These are phyloP conservation scores for Pyrgus malvae DNA, from an alignment of 2,888 invertebrate species.

Conservation along the genomic window DNA sequence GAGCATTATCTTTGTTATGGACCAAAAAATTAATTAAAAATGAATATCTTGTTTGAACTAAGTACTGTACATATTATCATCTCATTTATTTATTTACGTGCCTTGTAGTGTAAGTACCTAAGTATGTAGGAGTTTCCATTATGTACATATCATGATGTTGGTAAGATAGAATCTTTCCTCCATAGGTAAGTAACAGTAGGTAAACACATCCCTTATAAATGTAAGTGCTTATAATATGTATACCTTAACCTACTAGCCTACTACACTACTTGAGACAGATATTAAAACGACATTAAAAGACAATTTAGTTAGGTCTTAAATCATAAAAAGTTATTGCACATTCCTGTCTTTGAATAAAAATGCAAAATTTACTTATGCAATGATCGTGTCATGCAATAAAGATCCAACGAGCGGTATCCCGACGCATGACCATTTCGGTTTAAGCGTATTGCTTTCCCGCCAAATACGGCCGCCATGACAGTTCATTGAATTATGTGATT, in stretches of 20 bases:
- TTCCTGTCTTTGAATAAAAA: constrained; percentile 36
- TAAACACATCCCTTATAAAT: not conserved
- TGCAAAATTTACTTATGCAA: constrained; percentile 53
- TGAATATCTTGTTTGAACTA: no score
- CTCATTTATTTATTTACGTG: no score
- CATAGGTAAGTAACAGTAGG: no score
- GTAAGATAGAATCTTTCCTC: no score
- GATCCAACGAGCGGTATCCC: constrained; percentile 65
- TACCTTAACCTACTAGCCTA: not conserved
- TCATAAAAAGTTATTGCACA: constrained; percentile 23
- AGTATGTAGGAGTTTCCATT: no score
- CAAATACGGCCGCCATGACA: constrained; percentile 77
- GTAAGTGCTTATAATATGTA: not conserved
- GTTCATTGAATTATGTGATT: constrained; percentile 77
- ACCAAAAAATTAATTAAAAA: no score
- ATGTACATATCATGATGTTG: no score
- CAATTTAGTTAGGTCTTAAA: constrained; percentile 21
- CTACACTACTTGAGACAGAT: constrained; percentile 2
- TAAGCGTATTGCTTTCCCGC: constrained; percentile 80
- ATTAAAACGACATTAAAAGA: constrained; percentile 5
- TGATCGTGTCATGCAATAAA: constrained; percentile 63
- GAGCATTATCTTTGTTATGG: no score
- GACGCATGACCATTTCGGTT: constrained; percentile 66
- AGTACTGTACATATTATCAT: no score
- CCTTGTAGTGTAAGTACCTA: no score